Percentiles rank a stretch among this genome's conserved stretches.
Conservation (phyloP, 2,888 invertebrate genomes). For the Eledona agricola region DNA sequence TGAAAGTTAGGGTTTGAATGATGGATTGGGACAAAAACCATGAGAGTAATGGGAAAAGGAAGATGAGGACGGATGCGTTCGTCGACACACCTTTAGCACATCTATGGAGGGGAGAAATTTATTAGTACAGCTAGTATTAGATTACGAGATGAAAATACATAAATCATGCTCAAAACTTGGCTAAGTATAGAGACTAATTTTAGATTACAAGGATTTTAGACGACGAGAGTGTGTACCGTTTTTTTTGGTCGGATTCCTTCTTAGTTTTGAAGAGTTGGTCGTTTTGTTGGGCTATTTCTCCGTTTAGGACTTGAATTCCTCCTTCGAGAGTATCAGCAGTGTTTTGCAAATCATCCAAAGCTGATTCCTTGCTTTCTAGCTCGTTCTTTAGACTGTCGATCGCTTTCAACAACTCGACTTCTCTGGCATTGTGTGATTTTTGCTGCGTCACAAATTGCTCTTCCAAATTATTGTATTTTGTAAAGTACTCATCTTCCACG, state of each 20-base stretch:
- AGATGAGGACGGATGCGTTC: slow-evolving; percentile 43
- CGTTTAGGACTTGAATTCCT: slow-evolving; percentile 61
- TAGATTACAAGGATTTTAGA: slow-evolving; percentile 16
- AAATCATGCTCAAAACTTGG: slow-evolving; percentile 17
- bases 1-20: slow-evolving; percentile 38
- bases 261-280: slow-evolving; percentile 56
- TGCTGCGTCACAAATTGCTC: slow-evolving; percentile 61
- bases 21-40: slow-evolving; percentile 44
- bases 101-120: slow-evolving; percentile 46
- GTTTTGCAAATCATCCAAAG: slow-evolving; percentile 60
- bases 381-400: slow-evolving; percentile 61
- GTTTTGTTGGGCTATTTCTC: slow-evolving; percentile 59
- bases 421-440: slow-evolving; percentile 59
- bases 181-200: slow-evolving; percentile 13
- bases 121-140: slow-evolving; percentile 29
- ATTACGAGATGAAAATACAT: slow-evolving; percentile 20
- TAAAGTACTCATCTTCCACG: slow-evolving; percentile 70
- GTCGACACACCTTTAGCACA: slow-evolving; percentile 48
- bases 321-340: slow-evolving; percentile 62
- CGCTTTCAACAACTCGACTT: slow-evolving; percentile 60
- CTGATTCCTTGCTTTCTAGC: slow-evolving; percentile 56
- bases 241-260: slow-evolving; percentile 59
- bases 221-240: slow-evolving; percentile 58
- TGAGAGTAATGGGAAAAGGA: slow-evolving; percentile 49
- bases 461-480: slow-evolving; percentile 62